Evolutionary conservation across 2,888 invertebrate species (phyloP).

Genomic region (Epiblema foenella): DNA sequence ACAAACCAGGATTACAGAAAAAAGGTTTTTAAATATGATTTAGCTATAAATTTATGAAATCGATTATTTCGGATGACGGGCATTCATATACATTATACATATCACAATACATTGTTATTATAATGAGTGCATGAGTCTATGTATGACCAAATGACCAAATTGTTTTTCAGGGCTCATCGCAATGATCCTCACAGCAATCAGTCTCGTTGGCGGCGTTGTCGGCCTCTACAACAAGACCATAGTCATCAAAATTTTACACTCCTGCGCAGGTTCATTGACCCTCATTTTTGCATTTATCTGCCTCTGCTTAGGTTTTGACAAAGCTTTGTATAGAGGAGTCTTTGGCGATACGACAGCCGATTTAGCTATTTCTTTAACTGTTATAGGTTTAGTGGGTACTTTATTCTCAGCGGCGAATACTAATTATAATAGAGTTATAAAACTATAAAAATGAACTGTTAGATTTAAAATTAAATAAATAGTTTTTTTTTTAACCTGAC

Average conservation of each 20-base stretch:
- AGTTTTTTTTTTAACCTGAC: too few relatives aligned
- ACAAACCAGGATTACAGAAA: too few relatives aligned
- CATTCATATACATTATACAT: too few relatives aligned
- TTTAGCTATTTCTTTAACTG: conserved; percentile 56
- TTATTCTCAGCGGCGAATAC: conserved; percentile 51
- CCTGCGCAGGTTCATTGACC: conserved; percentile 55
- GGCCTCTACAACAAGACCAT: conserved; percentile 52
- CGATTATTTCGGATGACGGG: too few relatives aligned
- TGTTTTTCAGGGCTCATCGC: conserved; percentile 68
- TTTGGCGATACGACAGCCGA: conserved; percentile 52
- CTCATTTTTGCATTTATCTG: conserved; percentile 58
- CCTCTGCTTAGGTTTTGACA: conserved; percentile 57
- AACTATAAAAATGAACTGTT: neutral
- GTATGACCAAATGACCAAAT: too few relatives aligned
- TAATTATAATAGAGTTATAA: conserved; percentile 46
- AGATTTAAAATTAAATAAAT: neutral
- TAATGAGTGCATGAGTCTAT: too few relatives aligned
- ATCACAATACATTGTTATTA: too few relatives aligned
- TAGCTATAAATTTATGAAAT: too few relatives aligned
- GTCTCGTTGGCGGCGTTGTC: conserved; percentile 61
- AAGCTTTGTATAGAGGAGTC: conserved; percentile 43
- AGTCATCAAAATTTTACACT: conserved; percentile 54
- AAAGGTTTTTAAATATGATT: too few relatives aligned
- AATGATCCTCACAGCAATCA: conserved; percentile 59
- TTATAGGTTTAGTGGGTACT: conserved; percentile 58